phyloP scores from a whole-genome alignment of 2,797 vertebrate species.

The Pangasius djambal region DNA sequence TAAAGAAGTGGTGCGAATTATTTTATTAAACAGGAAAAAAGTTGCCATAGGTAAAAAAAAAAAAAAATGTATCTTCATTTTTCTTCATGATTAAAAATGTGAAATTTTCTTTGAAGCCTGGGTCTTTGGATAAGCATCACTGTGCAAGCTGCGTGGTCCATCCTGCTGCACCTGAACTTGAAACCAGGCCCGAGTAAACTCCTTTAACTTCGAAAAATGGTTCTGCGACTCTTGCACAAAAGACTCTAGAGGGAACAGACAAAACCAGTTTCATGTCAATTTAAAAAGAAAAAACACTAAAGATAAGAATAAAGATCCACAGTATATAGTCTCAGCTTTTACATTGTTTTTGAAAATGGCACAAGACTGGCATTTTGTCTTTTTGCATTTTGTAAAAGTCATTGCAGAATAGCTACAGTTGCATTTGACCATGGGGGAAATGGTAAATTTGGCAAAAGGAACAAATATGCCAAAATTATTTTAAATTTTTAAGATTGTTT shows the following conservation, averaged over 20 bases:
- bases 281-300: not conserved
- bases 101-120: constrained; percentile 1
- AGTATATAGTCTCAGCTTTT: not conserved
- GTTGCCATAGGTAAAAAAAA: constrained; percentile 14
- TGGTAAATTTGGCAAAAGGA: not conserved
- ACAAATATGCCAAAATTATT: not conserved
- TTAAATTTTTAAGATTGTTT: too few relatives aligned
- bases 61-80: not conserved
- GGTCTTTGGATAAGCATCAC: constrained; percentile 40
- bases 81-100: constrained; percentile 39
- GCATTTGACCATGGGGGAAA: not conserved
- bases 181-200: constrained; percentile 72
- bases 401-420: not conserved
- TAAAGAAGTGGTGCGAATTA: constrained; percentile 51
- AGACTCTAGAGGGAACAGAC: constrained; percentile 35
- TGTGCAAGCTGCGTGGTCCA: constrained; percentile 65
- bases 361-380: not conserved
- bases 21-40: constrained; percentile 45
- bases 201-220: constrained; percentile 70
- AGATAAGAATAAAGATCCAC: not conserved
- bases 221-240: constrained; percentile 40
- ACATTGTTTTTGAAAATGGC: not conserved
- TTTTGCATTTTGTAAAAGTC: not conserved
- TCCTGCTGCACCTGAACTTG: constrained; percentile 69
- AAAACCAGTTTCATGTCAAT: constrained; percentile 7